Evolutionary conservation across 23 tunicate genomes (phyloP).

Genomic region (Trididemnum nubilum): DNA sequence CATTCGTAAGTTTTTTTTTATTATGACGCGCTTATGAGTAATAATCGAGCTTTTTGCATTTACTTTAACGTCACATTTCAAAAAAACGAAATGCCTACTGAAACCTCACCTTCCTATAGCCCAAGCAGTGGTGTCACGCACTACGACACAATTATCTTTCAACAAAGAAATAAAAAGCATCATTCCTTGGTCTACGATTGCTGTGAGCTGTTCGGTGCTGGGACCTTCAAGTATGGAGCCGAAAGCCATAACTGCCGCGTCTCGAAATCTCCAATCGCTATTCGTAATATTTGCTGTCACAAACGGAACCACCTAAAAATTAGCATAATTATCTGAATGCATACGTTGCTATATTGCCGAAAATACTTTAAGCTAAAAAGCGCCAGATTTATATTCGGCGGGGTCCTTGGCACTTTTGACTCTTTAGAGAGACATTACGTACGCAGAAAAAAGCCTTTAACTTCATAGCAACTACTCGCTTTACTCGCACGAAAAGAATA

Average conservation of each 20-base stretch:
- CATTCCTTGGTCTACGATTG: slow-evolving; percentile 79
- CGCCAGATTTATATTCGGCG: too few relatives aligned
- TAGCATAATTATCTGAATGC: too few relatives aligned
- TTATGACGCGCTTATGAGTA: too few relatives aligned
- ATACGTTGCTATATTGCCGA: too few relatives aligned
- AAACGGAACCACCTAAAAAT: slow-evolving; percentile 88
- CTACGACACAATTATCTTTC: slow-evolving; percentile 85
- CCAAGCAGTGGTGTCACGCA: slow-evolving; percentile 99
- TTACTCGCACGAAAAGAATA: too few relatives aligned
- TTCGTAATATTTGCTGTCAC: slow-evolving; percentile 48
- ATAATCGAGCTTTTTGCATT: too few relatives aligned
- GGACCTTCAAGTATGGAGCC: slow-evolving; percentile 99
- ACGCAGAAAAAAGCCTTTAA: too few relatives aligned
- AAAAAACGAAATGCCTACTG: background rate
- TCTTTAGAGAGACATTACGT: too few relatives aligned
- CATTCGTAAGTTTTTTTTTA: too few relatives aligned
- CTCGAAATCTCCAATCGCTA: slow-evolving; percentile 82
- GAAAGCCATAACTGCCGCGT: slow-evolving; percentile 97
- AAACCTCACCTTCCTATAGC: slow-evolving; percentile 79
- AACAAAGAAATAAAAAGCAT: slow-evolving; percentile 58
- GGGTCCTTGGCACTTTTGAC: too few relatives aligned
- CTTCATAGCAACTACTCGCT: too few relatives aligned
- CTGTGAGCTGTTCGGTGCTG: slow-evolving; percentile 48
- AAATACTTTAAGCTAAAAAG: too few relatives aligned
- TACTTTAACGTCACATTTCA: background rate